Evolutionary conservation across 2,113 vertebrate genomes (phyloP), one percentile per base, ranked within the genome.

Genomic region (Octodon degus): DNA sequence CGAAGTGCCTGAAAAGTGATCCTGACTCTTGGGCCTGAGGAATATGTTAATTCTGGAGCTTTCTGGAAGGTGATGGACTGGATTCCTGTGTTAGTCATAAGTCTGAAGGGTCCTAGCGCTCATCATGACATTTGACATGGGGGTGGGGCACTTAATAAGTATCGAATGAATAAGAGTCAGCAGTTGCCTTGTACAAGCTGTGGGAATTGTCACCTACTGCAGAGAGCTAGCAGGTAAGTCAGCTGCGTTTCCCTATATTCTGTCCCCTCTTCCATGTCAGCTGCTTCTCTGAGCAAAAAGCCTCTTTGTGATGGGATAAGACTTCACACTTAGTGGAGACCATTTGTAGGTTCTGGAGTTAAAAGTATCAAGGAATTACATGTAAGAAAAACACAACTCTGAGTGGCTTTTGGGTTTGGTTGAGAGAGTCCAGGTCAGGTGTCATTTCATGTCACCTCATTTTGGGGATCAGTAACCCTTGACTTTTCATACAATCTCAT

Each of bases 381-480:
- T 74, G 55, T 37, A 74, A 62, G 80, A 68, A 82, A 65, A 89
- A 22, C 0, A 53, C 12, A 76, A 47, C 70, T 63, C 24, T 65
- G 37, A 50, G 5, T 91, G 86, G 87, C 37, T 95, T 92, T 86
- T 85, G 79, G 77, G 67, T 67, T 89, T 86, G 72, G 58, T 74
- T 4, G 20, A 63, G 70, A 65, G 72, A 37, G 20, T 30, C 13
- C 47, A 84, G 58, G 5, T 89, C 89, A 27, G 22, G 34, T 93
- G 4, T 89, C 30, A 19, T 63, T 55, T 83, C 3, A 50, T 37
- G 17, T 89, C 1, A 24, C 87, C 37, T 60, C 10, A 22, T 82
- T 58, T 86, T 10, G 72, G 20, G 11, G 14, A 68, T 91, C 70
- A 17, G 0, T 50, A 70, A 62, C 81, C 12, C 13, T 87, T 81